Evolutionary conservation across 1,140 invertebrate genomes (phyloP).

Genomic region (Mizuhopecten yessoensis): DNA sequence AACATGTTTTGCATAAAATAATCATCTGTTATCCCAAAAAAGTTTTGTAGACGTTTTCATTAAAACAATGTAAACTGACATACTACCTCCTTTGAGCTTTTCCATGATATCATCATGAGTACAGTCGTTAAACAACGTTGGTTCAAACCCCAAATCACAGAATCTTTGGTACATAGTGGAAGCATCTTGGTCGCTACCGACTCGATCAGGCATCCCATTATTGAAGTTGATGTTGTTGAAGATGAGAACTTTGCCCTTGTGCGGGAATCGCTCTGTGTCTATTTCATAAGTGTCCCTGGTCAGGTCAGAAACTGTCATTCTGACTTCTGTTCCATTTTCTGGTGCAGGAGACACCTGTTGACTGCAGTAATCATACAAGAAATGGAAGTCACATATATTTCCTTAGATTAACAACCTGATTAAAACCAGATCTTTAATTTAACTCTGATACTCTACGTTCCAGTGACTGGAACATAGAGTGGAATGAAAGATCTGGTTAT

Average conservation of each 20-base stretch:
- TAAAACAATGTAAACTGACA: no score
- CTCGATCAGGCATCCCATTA: neutral
- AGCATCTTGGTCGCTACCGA: neutral
- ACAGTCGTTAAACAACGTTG: neutral
- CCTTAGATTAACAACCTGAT: no score
- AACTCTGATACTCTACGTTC: no score
- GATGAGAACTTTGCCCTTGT: conserved; percentile 2
- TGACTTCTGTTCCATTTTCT: neutral
- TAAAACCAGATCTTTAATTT: no score
- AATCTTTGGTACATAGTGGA: neutral
- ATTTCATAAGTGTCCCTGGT: neutral
- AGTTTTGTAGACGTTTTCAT: no score
- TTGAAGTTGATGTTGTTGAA: conserved; percentile 39
- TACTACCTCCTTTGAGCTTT: neutral
- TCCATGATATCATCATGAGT: neutral
- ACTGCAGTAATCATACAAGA: neutral
- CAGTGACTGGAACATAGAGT: no score
- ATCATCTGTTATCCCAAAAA: no score
- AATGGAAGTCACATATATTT: no score
- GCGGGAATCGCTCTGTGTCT: neutral
- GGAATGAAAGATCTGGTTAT: no score
- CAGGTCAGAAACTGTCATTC: neutral
- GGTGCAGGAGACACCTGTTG: neutral
- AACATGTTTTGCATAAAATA: no score
- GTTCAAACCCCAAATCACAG: neutral